Conservation (phyloP, 2,113 vertebrate genomes). For the Hepsetus odoe region DNA sequence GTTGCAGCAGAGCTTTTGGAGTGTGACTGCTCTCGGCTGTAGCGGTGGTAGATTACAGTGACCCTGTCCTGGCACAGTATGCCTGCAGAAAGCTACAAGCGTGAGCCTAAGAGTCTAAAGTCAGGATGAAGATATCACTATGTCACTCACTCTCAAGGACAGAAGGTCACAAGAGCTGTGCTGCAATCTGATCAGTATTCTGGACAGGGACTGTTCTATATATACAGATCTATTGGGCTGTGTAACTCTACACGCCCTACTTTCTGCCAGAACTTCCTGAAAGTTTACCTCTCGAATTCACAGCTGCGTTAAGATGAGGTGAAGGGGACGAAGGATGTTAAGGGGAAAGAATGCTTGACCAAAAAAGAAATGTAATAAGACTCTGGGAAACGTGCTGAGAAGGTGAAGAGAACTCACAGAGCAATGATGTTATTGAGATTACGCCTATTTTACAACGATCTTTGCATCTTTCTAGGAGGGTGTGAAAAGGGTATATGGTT, state of each 20-base stretch:
- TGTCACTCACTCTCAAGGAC: conserved; percentile 65
- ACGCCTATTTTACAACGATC: background rate
- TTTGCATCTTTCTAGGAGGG: too few species aligned
- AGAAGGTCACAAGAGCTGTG: conserved; percentile 51
- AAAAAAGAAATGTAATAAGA: conserved; percentile 22
- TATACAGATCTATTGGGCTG: conserved; percentile 65
- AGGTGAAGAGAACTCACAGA: background rate
- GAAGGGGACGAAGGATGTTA: conserved; percentile 46
- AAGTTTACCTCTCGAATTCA: conserved; percentile 52
- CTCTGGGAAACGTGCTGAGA: background rate
- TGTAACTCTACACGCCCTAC: conserved; percentile 67
- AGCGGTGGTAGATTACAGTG: background rate
- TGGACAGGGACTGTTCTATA: conserved; percentile 64
- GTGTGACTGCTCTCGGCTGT: background rate
- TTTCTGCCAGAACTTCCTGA: conserved; percentile 65
- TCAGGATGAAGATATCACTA: conserved; percentile 51
- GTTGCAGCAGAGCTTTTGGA: background rate
- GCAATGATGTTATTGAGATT: background rate
- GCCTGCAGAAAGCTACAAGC: background rate
- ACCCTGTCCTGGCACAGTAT: background rate
- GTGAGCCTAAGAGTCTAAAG: conserved; percentile 9
- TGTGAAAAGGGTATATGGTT: too few species aligned
- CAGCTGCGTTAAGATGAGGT: conserved; percentile 58
- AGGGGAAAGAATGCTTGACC: conserved; percentile 16
- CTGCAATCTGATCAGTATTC: conserved; percentile 74